Conservation (phyloP, 2,797 vertebrate species). For the Melanogrammus aeglefinus region DNA sequence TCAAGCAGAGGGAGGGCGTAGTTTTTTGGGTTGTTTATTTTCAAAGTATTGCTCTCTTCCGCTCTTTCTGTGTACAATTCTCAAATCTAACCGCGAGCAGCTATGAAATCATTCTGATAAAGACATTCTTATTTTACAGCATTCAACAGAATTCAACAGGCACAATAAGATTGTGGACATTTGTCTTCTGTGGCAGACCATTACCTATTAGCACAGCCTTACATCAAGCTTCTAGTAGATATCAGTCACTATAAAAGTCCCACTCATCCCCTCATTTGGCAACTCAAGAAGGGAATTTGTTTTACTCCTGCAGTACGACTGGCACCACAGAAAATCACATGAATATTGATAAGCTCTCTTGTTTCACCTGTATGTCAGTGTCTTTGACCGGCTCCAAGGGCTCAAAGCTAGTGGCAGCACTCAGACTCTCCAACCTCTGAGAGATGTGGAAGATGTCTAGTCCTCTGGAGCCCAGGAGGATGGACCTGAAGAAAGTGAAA, state of each 20-base stretch:
- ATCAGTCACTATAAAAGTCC: not conserved
- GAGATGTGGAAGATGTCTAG: conserved; percentile 97
- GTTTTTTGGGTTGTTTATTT: not conserved
- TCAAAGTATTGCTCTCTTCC: not conserved
- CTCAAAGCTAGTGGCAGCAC: conserved; percentile 95
- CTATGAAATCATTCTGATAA: not conserved
- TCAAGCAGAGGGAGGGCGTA: not conserved
- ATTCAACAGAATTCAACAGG: not conserved
- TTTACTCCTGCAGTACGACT: not conserved
- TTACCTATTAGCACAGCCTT: not conserved
- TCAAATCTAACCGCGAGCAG: not conserved
- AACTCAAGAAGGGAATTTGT: not conserved
- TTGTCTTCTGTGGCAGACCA: not conserved
- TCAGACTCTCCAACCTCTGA: conserved; percentile 91
- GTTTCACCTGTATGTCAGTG: conserved; percentile 92
- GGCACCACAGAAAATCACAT: not conserved
- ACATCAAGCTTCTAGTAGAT: not conserved
- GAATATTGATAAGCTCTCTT: not conserved
- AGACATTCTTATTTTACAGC: not conserved
- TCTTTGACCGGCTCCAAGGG: conserved; percentile 97
- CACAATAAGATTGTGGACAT: not conserved
- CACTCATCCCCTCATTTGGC: not conserved
- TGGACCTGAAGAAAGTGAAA: conserved; percentile 76
- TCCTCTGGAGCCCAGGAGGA: conserved; percentile 92
- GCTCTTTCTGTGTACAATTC: not conserved